phyloP scores from a whole-genome alignment of 1,140 invertebrate genomes.

The Hycleus phaleratus region DNA sequence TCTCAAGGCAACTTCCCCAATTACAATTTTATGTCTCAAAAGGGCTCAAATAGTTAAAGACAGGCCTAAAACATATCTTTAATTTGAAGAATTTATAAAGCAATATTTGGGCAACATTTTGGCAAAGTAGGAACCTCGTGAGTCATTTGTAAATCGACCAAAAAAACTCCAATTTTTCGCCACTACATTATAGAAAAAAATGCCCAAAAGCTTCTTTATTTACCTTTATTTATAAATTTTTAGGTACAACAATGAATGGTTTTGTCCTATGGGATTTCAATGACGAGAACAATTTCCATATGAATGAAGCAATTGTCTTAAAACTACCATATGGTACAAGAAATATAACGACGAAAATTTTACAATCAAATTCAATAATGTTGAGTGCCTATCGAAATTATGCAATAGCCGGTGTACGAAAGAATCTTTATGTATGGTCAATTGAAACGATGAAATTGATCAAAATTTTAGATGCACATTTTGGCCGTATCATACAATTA shows the following conservation, averaged over 20 bases:
- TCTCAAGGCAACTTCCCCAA: too few relatives aligned
- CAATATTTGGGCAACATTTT: too few relatives aligned
- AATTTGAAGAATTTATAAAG: too few relatives aligned
- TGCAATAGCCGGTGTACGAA: conserved; percentile 92
- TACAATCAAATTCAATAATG: conserved; percentile 84
- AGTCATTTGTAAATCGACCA: too few relatives aligned
- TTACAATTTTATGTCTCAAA: too few relatives aligned
- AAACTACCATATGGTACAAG: conserved; percentile 80
- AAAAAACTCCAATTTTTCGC: too few relatives aligned
- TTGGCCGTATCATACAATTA: conserved; percentile 90
- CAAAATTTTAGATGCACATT: conserved; percentile 93
- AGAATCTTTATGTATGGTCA: conserved; percentile 94
- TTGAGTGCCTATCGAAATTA: conserved; percentile 85
- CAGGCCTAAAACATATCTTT: too few relatives aligned
- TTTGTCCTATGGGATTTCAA: conserved; percentile 68
- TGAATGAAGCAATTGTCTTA: conserved; percentile 55
- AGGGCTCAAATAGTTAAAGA: too few relatives aligned
- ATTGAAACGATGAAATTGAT: conserved; percentile 69
- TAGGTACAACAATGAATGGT: conserved; percentile 72
- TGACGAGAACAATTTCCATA: conserved; percentile 33
- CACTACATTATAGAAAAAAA: too few relatives aligned
- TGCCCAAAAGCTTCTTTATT: too few relatives aligned
- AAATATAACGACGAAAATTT: conserved; percentile 86
- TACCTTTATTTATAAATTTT: not conserved
- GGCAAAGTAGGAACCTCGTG: too few relatives aligned